Percentiles rank a stretch among this genome's conserved stretches.
These are phyloP conservation scores for Apodemia mormo DNA, from an alignment of 2,888 invertebrate species.

Conservation along the genomic window DNA sequence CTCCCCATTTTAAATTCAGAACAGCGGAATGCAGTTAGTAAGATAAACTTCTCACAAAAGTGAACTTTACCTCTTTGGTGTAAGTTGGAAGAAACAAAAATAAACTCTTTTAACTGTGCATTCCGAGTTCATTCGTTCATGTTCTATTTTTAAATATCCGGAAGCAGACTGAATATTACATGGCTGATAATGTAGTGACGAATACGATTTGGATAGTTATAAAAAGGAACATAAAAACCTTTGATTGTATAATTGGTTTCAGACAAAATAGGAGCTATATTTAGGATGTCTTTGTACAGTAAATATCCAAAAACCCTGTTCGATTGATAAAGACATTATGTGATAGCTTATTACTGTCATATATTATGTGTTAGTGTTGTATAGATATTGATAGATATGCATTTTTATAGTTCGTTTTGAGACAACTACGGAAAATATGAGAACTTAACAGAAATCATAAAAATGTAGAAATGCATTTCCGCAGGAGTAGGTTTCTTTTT, in stretches of 20 bases:
- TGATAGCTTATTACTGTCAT: too few species aligned
- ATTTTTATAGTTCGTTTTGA: too few species aligned
- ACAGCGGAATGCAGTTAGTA: slow-evolving; percentile 23
- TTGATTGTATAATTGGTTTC: slow-evolving; percentile 16
- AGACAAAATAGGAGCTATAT: background rate
- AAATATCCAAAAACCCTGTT: too few species aligned
- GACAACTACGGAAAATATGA: too few species aligned
- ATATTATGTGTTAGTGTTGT: too few species aligned
- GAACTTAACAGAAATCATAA: too few species aligned
- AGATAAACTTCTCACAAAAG: slow-evolving; percentile 18
- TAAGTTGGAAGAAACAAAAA: slow-evolving; percentile 19
- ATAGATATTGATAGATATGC: too few species aligned
- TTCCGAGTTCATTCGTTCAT: slow-evolving; percentile 36
- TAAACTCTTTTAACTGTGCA: slow-evolving; percentile 33
- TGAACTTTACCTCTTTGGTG: slow-evolving; percentile 16
- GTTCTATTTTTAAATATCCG: slow-evolving; percentile 56
- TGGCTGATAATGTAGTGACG: slow-evolving; percentile 24
- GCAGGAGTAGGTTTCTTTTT: too few species aligned
- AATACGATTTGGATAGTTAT: slow-evolving; percentile 20
- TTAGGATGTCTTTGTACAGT: too few species aligned
- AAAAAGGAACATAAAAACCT: slow-evolving; percentile 32
- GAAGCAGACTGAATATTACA: slow-evolving; percentile 54
- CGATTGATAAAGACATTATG: too few species aligned
- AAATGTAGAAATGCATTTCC: too few species aligned
- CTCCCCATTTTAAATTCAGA: slow-evolving; percentile 21